These are phyloP conservation scores for Micronisus gabar DNA, from an alignment of 2,113 vertebrate species.

Conservation along the genomic window DNA sequence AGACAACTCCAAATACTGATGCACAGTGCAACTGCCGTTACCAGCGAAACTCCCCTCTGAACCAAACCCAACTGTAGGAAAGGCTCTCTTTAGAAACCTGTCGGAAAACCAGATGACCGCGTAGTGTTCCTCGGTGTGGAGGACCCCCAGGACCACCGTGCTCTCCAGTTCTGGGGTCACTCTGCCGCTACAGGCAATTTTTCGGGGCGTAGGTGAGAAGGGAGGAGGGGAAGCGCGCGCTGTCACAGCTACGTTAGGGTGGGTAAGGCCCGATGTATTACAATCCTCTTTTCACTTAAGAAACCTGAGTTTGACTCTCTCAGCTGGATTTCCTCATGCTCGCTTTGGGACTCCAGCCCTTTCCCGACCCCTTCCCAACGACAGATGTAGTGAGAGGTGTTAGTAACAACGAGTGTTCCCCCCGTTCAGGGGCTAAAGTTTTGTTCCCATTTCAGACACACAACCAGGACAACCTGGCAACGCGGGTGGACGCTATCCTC, in stretches of 20 bases:
- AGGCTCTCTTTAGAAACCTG: conserved; percentile 25
- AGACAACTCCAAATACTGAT: not conserved
- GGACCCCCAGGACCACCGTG: not conserved
- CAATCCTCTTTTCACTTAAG: not conserved
- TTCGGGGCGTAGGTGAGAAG: not conserved
- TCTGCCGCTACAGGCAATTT: not conserved
- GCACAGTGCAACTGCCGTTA: not conserved
- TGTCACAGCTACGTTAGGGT: not conserved
- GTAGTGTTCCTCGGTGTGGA: not conserved
- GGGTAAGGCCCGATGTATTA: not conserved
- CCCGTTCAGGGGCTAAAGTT: not conserved
- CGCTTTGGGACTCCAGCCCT: not conserved
- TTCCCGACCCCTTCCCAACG: not conserved
- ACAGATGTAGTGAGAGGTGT: not conserved
- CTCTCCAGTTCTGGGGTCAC: not conserved
- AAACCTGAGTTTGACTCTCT: conserved; percentile 53
- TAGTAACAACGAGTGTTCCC: not conserved
- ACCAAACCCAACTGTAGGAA: not conserved
- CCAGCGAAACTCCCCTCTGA: not conserved
- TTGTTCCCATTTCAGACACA: not conserved
- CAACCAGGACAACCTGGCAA: not conserved
- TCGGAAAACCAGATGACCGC: not conserved
- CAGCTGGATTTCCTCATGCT: conserved; percentile 3
- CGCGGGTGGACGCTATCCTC: not conserved
- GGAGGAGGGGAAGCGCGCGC: not conserved